Percentiles rank a stretch among this genome's conserved stretches.
phyloP scores from a whole-genome alignment of 1,140 invertebrate species.

The Glossosoma conforme region DNA sequence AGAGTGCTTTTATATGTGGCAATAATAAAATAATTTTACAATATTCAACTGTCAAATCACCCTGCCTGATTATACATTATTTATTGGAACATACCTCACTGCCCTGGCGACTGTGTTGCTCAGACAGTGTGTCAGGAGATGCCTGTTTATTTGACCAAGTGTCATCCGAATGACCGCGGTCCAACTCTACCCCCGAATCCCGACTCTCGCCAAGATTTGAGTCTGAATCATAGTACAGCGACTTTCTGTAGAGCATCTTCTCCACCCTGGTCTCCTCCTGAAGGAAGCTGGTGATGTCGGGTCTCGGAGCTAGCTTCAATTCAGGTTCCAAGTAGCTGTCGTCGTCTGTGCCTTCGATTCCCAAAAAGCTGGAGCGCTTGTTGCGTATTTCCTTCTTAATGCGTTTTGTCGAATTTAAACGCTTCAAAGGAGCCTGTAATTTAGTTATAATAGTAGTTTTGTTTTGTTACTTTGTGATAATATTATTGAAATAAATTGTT shows the following conservation, averaged over 20 bases:
- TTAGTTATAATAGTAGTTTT: no score
- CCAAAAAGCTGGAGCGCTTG: slow-evolving; percentile 80
- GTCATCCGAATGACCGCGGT: slow-evolving; percentile 53
- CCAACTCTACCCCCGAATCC: slow-evolving; percentile 72
- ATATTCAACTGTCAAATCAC: no score
- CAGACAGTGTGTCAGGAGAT: slow-evolving; percentile 56
- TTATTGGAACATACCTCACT: slow-evolving; percentile 57
- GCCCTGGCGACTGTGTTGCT: slow-evolving; percentile 71
- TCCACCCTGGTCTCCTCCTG: slow-evolving; percentile 75
- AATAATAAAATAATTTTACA: no score
- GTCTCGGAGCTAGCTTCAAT: slow-evolving; percentile 65
- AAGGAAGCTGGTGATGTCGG: slow-evolving; percentile 71
- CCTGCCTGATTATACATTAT: no score
- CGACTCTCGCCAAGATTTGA: slow-evolving; percentile 57
- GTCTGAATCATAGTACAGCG: slow-evolving; percentile 53
- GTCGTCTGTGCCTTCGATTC: slow-evolving; percentile 71
- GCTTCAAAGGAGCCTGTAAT: slow-evolving; percentile 56
- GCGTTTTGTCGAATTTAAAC: slow-evolving; percentile 75
- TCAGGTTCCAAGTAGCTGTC: slow-evolving; percentile 62
- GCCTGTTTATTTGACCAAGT: slow-evolving; percentile 56
- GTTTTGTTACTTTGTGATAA: slow-evolving; percentile 1
- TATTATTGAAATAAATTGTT: not conserved
- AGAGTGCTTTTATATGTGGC: no score
- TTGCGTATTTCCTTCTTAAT: slow-evolving; percentile 81
- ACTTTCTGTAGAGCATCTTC: slow-evolving; percentile 62